Conservation (phyloP, 2,113 vertebrate species). For the Labeo catla region DNA sequence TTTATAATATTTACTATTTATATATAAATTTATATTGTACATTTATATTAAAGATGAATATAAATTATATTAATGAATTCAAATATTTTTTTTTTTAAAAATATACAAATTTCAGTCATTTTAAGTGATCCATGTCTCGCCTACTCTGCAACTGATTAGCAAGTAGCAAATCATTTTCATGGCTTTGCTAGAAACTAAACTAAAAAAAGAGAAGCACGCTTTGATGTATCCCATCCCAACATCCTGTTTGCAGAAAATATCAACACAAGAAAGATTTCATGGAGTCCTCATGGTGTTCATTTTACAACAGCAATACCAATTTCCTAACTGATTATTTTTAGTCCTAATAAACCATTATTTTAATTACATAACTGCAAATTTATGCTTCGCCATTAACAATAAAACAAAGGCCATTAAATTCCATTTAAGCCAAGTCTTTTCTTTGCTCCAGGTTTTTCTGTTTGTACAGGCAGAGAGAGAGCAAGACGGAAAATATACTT, state of each 20-base stretch:
- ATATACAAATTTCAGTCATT: too few relatives aligned
- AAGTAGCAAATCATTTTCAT: too few relatives aligned
- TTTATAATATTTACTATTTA: too few relatives aligned
- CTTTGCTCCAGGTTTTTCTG: slow-evolving; percentile 23
- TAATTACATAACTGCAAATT: slow-evolving; percentile 54
- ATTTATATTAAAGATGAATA: too few relatives aligned
- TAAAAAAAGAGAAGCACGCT: not conserved
- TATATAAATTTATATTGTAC: too few relatives aligned
- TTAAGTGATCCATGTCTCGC: too few relatives aligned
- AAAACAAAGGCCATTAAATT: slow-evolving; percentile 63
- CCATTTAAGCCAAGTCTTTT: slow-evolving; percentile 53
- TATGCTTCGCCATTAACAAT: slow-evolving; percentile 63
- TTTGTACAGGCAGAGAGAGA: slow-evolving; percentile 4
- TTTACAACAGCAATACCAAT: not conserved
- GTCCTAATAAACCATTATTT: slow-evolving; percentile 48
- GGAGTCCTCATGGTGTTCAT: not conserved
- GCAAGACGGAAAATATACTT: not conserved
- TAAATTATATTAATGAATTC: too few relatives aligned
- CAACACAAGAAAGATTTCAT: not conserved
- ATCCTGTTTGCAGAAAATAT: not conserved
- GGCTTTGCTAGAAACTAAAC: too few relatives aligned
- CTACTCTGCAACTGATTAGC: too few relatives aligned
- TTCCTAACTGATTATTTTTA: slow-evolving; percentile 31
- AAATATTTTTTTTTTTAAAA: too few relatives aligned
- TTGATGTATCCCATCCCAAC: not conserved